These are phyloP conservation scores for Aspidoscelis tigris DNA, from an alignment of 2,113 vertebrate genomes.

Conservation along the genomic window DNA sequence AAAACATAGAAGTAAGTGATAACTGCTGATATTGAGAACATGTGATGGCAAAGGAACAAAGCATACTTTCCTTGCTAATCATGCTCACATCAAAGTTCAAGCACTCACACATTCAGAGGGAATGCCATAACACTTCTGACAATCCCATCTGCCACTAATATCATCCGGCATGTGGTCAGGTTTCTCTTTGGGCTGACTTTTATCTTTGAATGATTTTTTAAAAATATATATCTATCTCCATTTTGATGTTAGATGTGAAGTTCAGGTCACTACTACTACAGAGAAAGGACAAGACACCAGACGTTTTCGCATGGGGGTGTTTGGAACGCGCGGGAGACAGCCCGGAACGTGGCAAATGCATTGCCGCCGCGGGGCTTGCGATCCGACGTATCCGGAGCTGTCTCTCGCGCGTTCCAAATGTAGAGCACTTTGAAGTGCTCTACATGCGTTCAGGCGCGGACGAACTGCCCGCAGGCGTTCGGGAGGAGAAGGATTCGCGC, in stretches of 20 bases:
- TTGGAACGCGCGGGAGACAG: no score
- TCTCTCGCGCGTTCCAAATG: no score
- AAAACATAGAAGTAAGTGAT: conserved; percentile 74
- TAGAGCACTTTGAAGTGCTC: no score
- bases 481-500: no score
- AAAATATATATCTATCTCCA: conserved; percentile 57
- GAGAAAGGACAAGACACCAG: background rate
- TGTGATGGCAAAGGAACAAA: conserved; percentile 88
- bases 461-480: no score
- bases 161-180: conserved; percentile 85
- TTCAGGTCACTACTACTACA: conserved; percentile 69
- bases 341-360: no score
- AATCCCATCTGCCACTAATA: conserved; percentile 92
- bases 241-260: conserved; percentile 76
- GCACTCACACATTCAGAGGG: conserved; percentile 84
- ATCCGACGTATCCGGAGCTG: no score
- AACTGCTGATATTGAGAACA: conserved; percentile 84
- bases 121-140: conserved; percentile 86
- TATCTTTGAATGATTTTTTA: conserved; percentile 72
- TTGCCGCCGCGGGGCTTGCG: no score
- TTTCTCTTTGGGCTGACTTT: conserved; percentile 72
- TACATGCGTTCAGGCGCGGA: no score
- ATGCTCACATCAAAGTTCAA: conserved; percentile 88
- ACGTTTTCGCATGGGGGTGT: no score
- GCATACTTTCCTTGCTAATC: conserved; percentile 88